These are phyloP conservation scores for Drosophila mayaguana DNA, from an alignment of 2,888 invertebrate genomes.

Conservation along the genomic window DNA sequence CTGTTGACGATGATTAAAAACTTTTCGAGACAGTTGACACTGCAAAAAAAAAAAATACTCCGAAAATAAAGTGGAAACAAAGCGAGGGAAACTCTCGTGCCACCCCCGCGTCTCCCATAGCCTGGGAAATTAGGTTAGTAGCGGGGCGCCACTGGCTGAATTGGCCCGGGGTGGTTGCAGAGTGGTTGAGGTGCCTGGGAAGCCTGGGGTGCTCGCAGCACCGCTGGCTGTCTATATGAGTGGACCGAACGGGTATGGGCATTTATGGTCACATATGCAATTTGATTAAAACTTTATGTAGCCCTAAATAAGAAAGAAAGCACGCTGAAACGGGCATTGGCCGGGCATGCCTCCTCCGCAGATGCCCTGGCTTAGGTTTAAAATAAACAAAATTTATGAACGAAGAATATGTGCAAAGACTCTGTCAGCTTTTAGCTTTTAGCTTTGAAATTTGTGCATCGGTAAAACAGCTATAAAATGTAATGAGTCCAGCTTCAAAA, in stretches of 20 bases:
- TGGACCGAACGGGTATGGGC: neutral
- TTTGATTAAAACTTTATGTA: slow-evolving; percentile 52
- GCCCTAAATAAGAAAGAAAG: slow-evolving; percentile 6
- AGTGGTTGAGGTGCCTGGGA: neutral
- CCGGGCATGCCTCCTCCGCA: neutral
- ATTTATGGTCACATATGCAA: slow-evolving; percentile 53
- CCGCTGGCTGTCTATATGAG: neutral
- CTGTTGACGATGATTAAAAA: slow-evolving; percentile 72
- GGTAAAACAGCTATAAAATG: neutral
- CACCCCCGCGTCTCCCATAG: neutral
- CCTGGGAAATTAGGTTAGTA: slow-evolving; percentile 50
- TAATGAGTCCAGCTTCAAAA: neutral
- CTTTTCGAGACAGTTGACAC: slow-evolving; percentile 71
- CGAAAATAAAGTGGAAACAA: slow-evolving; percentile 21
- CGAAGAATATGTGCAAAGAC: neutral
- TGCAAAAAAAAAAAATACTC: slow-evolving; percentile 61
- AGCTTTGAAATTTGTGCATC: neutral
- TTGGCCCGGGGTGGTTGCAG: slow-evolving; percentile 1
- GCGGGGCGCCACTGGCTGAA: slow-evolving; percentile 16
- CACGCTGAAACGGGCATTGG: neutral
- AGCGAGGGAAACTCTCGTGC: neutral
- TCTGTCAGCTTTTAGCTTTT: neutral
- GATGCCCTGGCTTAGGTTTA: too few relatives aligned
- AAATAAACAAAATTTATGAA: neutral
- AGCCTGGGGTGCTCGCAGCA: neutral